A percentile compares a stretch with the other conserved stretches of the same genome.
Conservation (phyloP, 2,797 vertebrate genomes). For the Adelosebastes latens region DNA sequence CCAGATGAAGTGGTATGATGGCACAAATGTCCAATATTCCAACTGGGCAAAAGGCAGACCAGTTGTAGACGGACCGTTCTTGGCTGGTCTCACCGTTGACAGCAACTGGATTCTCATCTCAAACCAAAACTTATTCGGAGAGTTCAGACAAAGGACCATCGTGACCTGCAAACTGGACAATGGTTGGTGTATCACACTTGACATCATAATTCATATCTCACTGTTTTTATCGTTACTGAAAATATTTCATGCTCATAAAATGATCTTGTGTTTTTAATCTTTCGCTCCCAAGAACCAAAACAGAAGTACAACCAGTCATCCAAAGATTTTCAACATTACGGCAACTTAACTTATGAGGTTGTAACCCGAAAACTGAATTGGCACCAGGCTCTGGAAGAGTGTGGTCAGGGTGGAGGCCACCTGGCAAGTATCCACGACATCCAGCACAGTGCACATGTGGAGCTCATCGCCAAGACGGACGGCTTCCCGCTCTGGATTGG, state of each 20-base stretch:
- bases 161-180: constrained; percentile 94
- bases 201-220: background rate
- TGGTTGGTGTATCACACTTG: constrained; percentile 71
- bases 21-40: constrained; percentile 88
- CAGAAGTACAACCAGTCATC: constrained; percentile 78
- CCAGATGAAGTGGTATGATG: constrained; percentile 90
- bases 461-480: constrained; percentile 85
- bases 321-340: constrained; percentile 71
- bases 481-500: constrained; percentile 95
- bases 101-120: constrained; percentile 87
- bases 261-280: background rate
- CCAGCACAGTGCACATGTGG: constrained; percentile 80
- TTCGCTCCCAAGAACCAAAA: constrained; percentile 67
- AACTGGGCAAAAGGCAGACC: constrained; percentile 91
- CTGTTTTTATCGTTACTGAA: background rate
- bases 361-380: constrained; percentile 86
- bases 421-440: constrained; percentile 89
- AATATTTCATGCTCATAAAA: background rate
- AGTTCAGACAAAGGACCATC: constrained; percentile 86
- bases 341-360: constrained; percentile 84
- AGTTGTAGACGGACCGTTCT: constrained; percentile 77
- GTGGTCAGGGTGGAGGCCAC: constrained; percentile 82
- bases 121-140: constrained; percentile 55
- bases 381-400: constrained; percentile 88
- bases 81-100: constrained; percentile 87